phyloP scores from a whole-genome alignment of 2,797 vertebrate species.

The Tadarida brasiliensis region DNA sequence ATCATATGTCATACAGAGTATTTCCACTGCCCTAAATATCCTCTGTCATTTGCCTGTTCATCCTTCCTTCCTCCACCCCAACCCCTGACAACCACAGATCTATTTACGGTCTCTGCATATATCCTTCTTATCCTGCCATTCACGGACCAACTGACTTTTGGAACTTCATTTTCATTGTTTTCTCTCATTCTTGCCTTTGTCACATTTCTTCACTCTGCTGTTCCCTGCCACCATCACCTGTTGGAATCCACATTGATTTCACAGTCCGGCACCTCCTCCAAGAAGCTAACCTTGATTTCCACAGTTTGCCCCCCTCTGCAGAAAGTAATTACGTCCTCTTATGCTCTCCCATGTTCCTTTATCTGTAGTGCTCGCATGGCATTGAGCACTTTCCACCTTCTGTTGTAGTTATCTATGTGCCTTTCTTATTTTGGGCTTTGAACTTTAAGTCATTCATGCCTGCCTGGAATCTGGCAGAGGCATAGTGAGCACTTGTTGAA shows the following conservation, averaged over 20 bases:
- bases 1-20: not conserved
- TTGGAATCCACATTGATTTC: not conserved
- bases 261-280: not conserved
- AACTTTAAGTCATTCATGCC: not conserved
- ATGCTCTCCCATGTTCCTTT: not conserved
- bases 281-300: conserved; percentile 20
- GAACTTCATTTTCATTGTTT: not conserved
- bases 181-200: not conserved
- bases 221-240: not conserved
- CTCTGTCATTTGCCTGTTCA: not conserved
- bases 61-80: not conserved
- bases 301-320: not conserved
- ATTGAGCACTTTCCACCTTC: not conserved
- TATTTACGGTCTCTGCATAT: not conserved
- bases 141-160: not conserved
- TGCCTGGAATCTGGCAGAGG: not conserved
- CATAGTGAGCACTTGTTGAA: not conserved
- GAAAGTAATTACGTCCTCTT: not conserved
- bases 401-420: not conserved
- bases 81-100: not conserved
- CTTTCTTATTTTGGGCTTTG: not conserved
- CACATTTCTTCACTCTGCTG: not conserved
- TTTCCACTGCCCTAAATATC: not conserved
- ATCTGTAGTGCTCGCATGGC: not conserved
- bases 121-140: not conserved